Evolutionary conservation across 2,888 invertebrate species (phyloP), one percentile per base, ranked within the genome.

Genomic region (Pollenia labialis): DNA sequence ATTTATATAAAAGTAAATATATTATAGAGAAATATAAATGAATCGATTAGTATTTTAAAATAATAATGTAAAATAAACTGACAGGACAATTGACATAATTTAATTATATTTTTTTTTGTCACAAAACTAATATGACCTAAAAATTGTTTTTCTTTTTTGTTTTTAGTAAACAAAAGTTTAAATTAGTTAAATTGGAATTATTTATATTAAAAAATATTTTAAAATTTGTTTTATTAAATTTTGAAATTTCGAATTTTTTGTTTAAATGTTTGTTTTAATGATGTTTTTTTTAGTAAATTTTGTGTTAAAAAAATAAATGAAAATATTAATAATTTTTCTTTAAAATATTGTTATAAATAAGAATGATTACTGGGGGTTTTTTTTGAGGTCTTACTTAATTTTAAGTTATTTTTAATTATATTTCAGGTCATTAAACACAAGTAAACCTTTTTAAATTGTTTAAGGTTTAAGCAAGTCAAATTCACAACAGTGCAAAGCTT

Each of bases 1-100:
- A 9, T 77, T 56, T 74, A 74, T 79, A 68, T 46, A 72, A 52
- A 18, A 42, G 16, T n/a, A 54, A 12, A 50, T 18, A 77, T 66
- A 32, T 62, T 64, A 64, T 83, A 81, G 69, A 60, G 52, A 81
- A 77, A 66, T 32, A 32, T 6, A 91, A 91, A 91, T 90, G 91
- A 91, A 91, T 91, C 91, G 91, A 91, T 91, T 91, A 91, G 91
- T 91, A 91, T 91, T 90, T 89, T 62, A 77, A 85, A 82, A 85
- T 69, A 83, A 79, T 85, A 80, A 88, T 72, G 87, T 88, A 80
- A 82, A 66, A 82, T 32, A 81, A 68, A 75, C 40, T 81, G 74
- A 83, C 62, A 75, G 60, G 44, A 89, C 87, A 88, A 81, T 76
- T 86, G 50, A 79, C 8, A 62, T 58, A 69, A 69, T 68, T 69